These are phyloP conservation scores for Cyanoderma ruficeps DNA, from an alignment of 2,113 vertebrate species.

Conservation along the genomic window DNA sequence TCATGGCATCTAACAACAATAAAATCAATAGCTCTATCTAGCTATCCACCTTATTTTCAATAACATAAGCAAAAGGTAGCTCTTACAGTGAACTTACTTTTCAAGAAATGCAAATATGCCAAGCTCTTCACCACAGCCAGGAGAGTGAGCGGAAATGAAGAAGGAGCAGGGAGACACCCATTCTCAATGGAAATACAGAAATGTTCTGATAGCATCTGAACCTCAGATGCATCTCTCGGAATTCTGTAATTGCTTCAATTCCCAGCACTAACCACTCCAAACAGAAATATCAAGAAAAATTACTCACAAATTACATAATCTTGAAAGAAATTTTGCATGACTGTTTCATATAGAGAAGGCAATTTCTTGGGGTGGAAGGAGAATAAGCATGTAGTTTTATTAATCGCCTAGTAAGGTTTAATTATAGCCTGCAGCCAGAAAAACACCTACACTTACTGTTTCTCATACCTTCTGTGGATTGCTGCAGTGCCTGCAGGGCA, in stretches of 20 bases:
- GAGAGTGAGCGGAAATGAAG: neutral
- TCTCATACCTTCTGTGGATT: neutral
- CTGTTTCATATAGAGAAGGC: neutral
- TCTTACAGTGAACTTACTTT: neutral
- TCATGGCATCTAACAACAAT: neutral
- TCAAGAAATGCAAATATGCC: neutral
- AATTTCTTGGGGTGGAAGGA: neutral
- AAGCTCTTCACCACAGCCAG: neutral
- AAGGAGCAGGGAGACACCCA: neutral
- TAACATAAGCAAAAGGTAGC: neutral
- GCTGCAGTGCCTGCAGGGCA: neutral
- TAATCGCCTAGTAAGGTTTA: neutral
- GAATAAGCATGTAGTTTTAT: neutral
- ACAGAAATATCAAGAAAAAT: neutral
- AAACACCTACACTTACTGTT: neutral
- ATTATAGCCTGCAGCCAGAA: neutral
- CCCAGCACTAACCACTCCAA: neutral
- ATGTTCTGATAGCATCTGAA: neutral
- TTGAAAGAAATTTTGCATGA: neutral
- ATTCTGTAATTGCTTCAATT: neutral
- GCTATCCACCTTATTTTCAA: neutral
- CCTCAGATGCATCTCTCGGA: neutral
- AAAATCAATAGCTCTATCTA: neutral
- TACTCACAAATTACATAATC: neutral
- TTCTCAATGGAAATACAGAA: neutral